Percentiles rank a stretch among this genome's conserved stretches.
phyloP scores from a whole-genome alignment of 2,888 invertebrate genomes.

The Drosophila nr. fundita region DNA sequence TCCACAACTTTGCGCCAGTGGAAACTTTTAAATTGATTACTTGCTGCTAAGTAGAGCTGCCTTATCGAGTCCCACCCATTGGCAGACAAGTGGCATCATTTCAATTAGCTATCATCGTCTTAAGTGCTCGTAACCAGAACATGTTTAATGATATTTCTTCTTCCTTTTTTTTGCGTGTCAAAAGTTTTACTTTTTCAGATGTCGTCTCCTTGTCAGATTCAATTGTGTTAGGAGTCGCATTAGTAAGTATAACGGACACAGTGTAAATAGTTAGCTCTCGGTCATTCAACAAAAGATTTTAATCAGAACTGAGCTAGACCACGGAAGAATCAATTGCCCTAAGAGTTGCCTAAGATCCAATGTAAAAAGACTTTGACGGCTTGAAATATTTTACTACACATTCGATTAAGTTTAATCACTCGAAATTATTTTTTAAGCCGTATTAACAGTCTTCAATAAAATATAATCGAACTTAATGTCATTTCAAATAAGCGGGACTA shows the following conservation, averaged over 20 bases:
- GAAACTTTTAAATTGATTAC: slow-evolving; percentile 76
- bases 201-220: slow-evolving; percentile 8
- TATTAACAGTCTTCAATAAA: no score
- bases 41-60: slow-evolving; percentile 24
- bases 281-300: not conserved
- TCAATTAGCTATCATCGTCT: slow-evolving; percentile 59
- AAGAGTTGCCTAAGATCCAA: not conserved
- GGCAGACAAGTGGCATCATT: slow-evolving; percentile 59
- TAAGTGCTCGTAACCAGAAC: slow-evolving; percentile 18
- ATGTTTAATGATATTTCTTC: slow-evolving; percentile 30
- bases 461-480: not conserved
- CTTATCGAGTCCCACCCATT: slow-evolving; percentile 10
- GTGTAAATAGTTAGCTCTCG: not conserved
- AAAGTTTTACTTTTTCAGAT: slow-evolving; percentile 18
- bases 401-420: not conserved
- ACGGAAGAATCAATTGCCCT: not conserved
- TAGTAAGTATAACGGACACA: not conserved
- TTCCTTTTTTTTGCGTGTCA: not conserved
- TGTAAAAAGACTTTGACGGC: not conserved
- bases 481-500: not conserved
- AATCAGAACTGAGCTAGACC: not conserved
- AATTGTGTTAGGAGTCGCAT: not conserved
- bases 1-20: slow-evolving; percentile 57
- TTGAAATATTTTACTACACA: not conserved
- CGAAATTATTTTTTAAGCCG: not conserved